phyloP scores from a whole-genome alignment of 2,113 vertebrate genomes.

The Pyrgilauda ruficollis region DNA sequence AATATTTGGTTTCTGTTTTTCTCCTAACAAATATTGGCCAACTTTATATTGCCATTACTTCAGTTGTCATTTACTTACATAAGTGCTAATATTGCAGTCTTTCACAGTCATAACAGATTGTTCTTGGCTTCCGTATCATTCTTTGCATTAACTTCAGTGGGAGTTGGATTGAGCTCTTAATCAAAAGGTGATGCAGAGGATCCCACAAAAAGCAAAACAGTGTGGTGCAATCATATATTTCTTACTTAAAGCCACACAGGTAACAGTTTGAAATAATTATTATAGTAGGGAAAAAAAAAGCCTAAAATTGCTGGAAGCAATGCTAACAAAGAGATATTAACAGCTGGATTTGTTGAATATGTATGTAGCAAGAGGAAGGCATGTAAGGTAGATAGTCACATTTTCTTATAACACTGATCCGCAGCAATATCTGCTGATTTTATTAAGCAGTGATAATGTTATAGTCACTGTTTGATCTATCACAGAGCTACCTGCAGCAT shows the following conservation, averaged over 20 bases:
- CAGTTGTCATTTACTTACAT: neutral
- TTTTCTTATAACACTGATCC: neutral
- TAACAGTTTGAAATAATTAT: neutral
- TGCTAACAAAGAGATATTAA: neutral
- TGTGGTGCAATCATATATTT: neutral
- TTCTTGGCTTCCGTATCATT: neutral
- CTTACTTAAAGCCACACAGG: neutral
- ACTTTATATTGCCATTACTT: neutral
- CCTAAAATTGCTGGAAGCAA: neutral
- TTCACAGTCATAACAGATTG: conserved; percentile 13
- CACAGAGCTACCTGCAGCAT: neutral
- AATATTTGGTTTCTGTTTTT: neutral
- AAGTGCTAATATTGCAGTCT: neutral
- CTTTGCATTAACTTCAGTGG: conserved; percentile 9
- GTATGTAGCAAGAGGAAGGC: neutral
- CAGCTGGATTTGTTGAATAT: neutral
- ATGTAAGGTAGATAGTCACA: neutral
- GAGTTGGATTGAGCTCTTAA: conserved; percentile 38
- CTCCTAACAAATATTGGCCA: neutral
- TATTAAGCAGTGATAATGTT: neutral
- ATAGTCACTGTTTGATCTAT: neutral
- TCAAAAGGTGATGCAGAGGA: conserved; percentile 28
- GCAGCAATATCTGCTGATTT: neutral
- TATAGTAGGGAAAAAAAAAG: neutral
- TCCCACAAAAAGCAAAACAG: neutral